Conservation (phyloP, 2,888 invertebrate species). For the Enchytraeus crypticus region DNA sequence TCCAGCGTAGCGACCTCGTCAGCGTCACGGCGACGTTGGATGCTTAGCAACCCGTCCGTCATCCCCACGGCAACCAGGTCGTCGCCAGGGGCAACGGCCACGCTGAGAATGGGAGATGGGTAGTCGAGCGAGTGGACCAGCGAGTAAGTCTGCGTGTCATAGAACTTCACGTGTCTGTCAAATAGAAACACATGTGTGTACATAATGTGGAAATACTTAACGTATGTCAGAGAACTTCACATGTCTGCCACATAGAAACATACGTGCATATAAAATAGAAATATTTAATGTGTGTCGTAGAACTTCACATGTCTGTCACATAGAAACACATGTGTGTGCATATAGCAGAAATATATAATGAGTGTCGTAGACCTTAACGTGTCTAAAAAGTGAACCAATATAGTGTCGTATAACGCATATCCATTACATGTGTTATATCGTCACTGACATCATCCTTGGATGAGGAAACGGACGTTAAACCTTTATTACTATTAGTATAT, state of each 20-base stretch:
- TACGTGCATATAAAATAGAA: conserved; percentile 77
- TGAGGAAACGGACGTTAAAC: no score
- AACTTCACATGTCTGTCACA: conserved; percentile 68
- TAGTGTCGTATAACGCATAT: conserved; percentile 75
- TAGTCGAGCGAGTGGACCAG: conserved; percentile 79
- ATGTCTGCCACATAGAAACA: no score
- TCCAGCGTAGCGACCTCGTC: neutral
- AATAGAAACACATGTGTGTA: conserved; percentile 4
- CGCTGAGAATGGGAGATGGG: conserved; percentile 78
- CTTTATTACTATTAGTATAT: conserved; percentile 78
- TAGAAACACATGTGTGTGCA: conserved; percentile 6
- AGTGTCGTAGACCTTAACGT: no score
- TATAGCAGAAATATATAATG: neutral
- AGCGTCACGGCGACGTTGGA: conserved; percentile 43
- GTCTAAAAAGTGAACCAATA: neutral
- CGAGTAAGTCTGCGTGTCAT: conserved; percentile 76
- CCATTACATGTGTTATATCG: conserved; percentile 79
- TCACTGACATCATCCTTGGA: no score
- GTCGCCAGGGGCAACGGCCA: conserved; percentile 66
- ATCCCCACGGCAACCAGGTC: conserved; percentile 81
- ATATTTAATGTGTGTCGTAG: conserved; percentile 76
- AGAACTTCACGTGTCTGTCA: conserved; percentile 72
- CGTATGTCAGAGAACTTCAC: neutral
- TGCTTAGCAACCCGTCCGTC: conserved; percentile 81
- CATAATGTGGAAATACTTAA: neutral